Conservation (phyloP, 1,140 invertebrate genomes). For the Neodiprion pinetum region DNA sequence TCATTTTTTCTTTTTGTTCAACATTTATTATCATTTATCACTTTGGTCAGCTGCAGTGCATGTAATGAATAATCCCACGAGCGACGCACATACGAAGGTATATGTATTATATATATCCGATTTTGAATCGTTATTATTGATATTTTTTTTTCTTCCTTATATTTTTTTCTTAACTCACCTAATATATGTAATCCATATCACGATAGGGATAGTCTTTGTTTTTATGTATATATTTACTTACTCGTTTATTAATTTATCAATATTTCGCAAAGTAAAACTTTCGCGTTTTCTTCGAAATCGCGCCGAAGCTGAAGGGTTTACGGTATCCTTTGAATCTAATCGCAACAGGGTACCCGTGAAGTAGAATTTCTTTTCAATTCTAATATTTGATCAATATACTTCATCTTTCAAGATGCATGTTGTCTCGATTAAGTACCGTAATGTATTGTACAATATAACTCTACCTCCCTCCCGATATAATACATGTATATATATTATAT, state of each 20-base stretch:
- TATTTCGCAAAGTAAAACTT: neutral
- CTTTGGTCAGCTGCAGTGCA: too few relatives aligned
- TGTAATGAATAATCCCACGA: too few relatives aligned
- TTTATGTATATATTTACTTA: neutral
- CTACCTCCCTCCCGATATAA: neutral
- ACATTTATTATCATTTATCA: constrained; percentile 1
- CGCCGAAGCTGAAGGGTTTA: too few relatives aligned
- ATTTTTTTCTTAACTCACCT: neutral
- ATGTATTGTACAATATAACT: too few relatives aligned
- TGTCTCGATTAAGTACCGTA: too few relatives aligned
- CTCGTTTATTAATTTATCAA: neutral
- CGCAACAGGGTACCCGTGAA: too few relatives aligned
- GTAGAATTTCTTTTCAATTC: too few relatives aligned
- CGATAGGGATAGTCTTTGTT: neutral
- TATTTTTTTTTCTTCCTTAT: neutral
- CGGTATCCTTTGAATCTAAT: too few relatives aligned
- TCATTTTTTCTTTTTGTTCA: constrained; percentile 15
- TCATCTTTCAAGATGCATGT: too few relatives aligned
- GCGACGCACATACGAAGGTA: neutral
- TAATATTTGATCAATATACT: too few relatives aligned
- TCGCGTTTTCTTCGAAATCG: neutral
- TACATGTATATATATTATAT: too few relatives aligned
- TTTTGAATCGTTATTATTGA: neutral
- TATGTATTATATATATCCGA: neutral
- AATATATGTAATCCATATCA: neutral